These are phyloP conservation scores for Drosophila carrolli DNA, from an alignment of 1,140 invertebrate genomes.

Conservation along the genomic window DNA sequence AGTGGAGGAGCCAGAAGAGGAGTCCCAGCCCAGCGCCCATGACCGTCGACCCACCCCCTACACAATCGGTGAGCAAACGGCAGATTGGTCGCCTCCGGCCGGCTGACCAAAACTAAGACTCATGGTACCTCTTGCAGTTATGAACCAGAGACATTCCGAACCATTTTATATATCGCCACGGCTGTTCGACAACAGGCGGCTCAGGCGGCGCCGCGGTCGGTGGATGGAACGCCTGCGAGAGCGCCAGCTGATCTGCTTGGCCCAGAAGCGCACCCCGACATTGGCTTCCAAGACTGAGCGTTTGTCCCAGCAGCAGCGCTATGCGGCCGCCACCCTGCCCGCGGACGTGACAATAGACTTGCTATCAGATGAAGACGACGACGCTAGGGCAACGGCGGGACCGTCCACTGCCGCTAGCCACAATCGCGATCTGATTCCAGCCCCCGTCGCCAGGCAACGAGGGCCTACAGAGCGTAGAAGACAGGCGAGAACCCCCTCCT, in stretches of 20 bases:
- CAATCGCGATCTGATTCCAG: slow-evolving; percentile 7
- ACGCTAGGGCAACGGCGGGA: slow-evolving; percentile 4
- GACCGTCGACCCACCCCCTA: neutral
- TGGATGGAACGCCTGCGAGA: slow-evolving; percentile 69
- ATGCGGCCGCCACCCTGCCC: slow-evolving; percentile 43
- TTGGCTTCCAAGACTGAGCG: slow-evolving; percentile 65
- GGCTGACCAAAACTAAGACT: neutral
- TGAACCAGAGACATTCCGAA: slow-evolving; percentile 81
- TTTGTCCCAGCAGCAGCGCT: slow-evolving; percentile 28
- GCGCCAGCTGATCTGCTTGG: slow-evolving; percentile 41
- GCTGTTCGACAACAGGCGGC: slow-evolving; percentile 73
- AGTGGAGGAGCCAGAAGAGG: slow-evolving; percentile 14
- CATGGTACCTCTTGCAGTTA: slow-evolving; percentile 24
- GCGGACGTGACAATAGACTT: slow-evolving; percentile 77
- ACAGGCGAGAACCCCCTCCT: neutral
- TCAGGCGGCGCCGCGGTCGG: slow-evolving; percentile 60
- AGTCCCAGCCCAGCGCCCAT: neutral
- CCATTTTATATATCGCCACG: slow-evolving; percentile 73
- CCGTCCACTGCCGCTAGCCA: slow-evolving; percentile 8
- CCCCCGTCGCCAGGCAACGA: neutral
- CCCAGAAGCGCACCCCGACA: slow-evolving; percentile 32
- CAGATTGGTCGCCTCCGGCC: too few species aligned
- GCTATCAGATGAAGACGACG: slow-evolving; percentile 67
- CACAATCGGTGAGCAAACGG: slow-evolving; percentile 17
- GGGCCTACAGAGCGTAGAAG: neutral